Evolutionary conservation across 2,113 vertebrate species (phyloP), one percentile per base, ranked within the genome.

Genomic region (Pygoscelis antarcticus): DNA sequence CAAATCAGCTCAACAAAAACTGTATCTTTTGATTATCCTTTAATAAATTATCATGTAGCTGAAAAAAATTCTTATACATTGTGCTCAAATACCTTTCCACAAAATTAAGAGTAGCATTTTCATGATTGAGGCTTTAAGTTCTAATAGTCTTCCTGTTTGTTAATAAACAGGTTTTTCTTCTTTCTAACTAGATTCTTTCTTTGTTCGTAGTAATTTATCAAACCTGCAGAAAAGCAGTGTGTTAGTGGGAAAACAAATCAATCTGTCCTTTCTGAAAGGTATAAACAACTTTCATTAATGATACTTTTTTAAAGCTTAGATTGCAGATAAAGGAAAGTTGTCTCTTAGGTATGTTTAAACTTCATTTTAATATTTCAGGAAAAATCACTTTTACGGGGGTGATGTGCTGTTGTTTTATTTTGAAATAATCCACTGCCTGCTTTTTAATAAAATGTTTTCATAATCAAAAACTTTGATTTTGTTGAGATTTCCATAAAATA

Each of bases 191-290:
- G 38, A 89, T 76, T 93, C 27, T 72, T 79, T 68, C 16, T 69
- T 70, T 88, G 5, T 80, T 77, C 1, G 2, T 62, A 42, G 69
- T 71, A 81, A 92, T 96, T 91, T 93, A 72, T 96, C 94, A 96
- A 72, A 81, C n/a, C 44, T 87, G 15, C 7, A 5, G 70, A 91
- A 95, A 91, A 91, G 38, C 26, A 13, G 16, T 19, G 11, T 76
- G 57, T 84, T 93, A 94, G 65, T 82, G 34, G 29, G 84, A 89
- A 95, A 96, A 79, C 81, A 91, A 95, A 93, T 93, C 83, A 95
- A 87, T 96, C 89, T 96, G 26, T 93, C 65, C 38, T 72, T 96
- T 94, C 65, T 40, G 77, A 87, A 90, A 82, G 60, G 29, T 61
- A 82, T 94, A 89, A 95, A 91, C 84, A 91, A 47, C 70, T 72